A percentile compares a stretch with the other conserved stretches of the same genome.
These are phyloP conservation scores for Drosophila ambigua DNA, from an alignment of 1,140 invertebrate species.

Conservation along the genomic window DNA sequence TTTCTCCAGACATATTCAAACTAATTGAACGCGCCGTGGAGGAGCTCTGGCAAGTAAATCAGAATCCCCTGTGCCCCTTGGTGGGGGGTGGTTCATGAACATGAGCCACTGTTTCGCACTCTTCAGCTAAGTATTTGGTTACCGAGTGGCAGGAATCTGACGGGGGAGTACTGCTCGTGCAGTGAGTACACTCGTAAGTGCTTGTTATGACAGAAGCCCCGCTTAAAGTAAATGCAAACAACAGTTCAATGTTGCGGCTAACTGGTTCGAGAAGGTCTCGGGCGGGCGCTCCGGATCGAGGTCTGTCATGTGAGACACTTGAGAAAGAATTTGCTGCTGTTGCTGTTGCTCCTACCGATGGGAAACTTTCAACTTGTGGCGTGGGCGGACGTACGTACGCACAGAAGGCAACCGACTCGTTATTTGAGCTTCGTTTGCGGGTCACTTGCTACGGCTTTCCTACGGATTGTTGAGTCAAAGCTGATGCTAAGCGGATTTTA, in stretches of 20 bases:
- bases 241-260: constrained; percentile 45
- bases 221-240: constrained; percentile 60
- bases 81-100: not conserved
- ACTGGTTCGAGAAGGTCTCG: constrained; percentile 28
- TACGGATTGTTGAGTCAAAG: constrained; percentile 28
- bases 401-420: not conserved
- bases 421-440: constrained; percentile 54
- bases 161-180: no score
- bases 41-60: constrained; percentile 32
- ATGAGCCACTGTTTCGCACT: constrained; percentile 31
- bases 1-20: constrained; percentile 22
- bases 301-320: constrained; percentile 71
- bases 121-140: constrained; percentile 51
- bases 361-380: constrained; percentile 48
- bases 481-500: constrained; percentile 60
- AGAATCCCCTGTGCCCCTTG: constrained; percentile 2
- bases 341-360: constrained; percentile 22
- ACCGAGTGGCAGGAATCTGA: constrained; percentile 5
- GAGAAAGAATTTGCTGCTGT: constrained; percentile 57
- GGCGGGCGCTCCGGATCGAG: constrained; percentile 12
- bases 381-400: constrained; percentile 23
- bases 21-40: constrained; percentile 47
- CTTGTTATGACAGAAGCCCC: constrained; percentile 66
- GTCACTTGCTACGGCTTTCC: constrained; percentile 65
- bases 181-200: constrained; percentile 19